These are phyloP conservation scores for Micromys minutus DNA, from an alignment of 2,113 vertebrate genomes.

Conservation along the genomic window DNA sequence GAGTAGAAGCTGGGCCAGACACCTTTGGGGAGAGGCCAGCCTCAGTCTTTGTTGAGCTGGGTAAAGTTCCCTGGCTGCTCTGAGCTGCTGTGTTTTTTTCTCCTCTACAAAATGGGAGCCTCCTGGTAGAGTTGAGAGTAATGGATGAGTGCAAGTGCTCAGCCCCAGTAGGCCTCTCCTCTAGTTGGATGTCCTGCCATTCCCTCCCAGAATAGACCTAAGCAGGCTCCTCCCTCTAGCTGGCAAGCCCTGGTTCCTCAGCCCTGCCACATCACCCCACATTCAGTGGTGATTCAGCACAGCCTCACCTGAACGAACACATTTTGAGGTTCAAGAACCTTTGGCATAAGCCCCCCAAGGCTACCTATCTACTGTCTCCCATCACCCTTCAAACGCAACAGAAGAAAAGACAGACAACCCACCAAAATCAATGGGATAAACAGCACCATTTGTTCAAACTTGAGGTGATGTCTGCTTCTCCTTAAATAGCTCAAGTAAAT, in stretches of 20 bases:
- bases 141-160: too few relatives aligned
- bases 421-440: slow-evolving; percentile 13
- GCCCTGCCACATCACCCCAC: neutral
- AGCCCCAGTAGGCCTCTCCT: too few relatives aligned
- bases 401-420: neutral
- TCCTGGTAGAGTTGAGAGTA: neutral
- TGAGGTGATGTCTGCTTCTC: slow-evolving; percentile 63
- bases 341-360: neutral
- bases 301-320: neutral
- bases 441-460: slow-evolving; percentile 52
- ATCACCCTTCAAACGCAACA: neutral
- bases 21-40: neutral
- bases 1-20: neutral
- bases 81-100: neutral
- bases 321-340: neutral
- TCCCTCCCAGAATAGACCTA: too few relatives aligned
- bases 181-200: rapidly evolving
- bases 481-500: slow-evolving; percentile 64
- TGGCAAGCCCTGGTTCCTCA: neutral
- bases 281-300: neutral
- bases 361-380: neutral
- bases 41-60: neutral
- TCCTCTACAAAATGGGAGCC: neutral
- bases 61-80: neutral
- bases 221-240: neutral